phyloP scores from a whole-genome alignment of 2,113 vertebrate genomes.

The Pseudopodoces humilis region DNA sequence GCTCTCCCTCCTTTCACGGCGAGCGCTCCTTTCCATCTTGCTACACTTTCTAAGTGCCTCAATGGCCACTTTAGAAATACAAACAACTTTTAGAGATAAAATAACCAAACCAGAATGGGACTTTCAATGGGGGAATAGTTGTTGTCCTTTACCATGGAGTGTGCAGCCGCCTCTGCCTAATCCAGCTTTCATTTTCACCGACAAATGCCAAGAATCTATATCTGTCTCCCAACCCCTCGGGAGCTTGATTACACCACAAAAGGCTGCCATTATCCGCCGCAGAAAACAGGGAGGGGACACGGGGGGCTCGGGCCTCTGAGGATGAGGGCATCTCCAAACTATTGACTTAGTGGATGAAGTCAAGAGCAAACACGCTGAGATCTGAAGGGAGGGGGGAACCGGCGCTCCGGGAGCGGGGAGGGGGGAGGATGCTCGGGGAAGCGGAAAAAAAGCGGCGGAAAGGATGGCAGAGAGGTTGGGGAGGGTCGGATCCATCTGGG shows the following conservation, averaged over 20 bases:
- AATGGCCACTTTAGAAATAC: conserved; percentile 82
- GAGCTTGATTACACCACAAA: conserved; percentile 96
- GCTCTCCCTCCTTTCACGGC: not conserved
- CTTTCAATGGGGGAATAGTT: conserved; percentile 83
- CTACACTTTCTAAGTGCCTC: conserved; percentile 63
- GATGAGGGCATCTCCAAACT: conserved; percentile 75
- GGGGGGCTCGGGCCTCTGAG: conserved; percentile 59
- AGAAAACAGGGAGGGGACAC: conserved; percentile 77
- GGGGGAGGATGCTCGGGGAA: not conserved
- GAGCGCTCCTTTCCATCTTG: conserved; percentile 26
- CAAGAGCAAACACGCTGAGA: conserved; percentile 75
- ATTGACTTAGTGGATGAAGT: conserved; percentile 83
- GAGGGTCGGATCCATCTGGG: not conserved
- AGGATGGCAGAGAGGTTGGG: not conserved
- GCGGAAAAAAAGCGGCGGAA: not conserved
- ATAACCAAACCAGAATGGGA: conserved; percentile 78
- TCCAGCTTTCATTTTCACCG: conserved; percentile 95
- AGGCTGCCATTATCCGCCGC: conserved; percentile 85
- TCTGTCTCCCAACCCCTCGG: conserved; percentile 87
- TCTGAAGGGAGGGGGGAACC: not conserved
- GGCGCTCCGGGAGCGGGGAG: not conserved
- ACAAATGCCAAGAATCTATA: conserved; percentile 92
- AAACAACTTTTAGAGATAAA: conserved; percentile 84
- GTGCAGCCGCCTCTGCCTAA: conserved; percentile 90
- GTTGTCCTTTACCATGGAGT: conserved; percentile 87